These are phyloP conservation scores for Catalaphyllia jardinei DNA, from an alignment of 64 coral and sea anemone species.

Conservation along the genomic window DNA sequence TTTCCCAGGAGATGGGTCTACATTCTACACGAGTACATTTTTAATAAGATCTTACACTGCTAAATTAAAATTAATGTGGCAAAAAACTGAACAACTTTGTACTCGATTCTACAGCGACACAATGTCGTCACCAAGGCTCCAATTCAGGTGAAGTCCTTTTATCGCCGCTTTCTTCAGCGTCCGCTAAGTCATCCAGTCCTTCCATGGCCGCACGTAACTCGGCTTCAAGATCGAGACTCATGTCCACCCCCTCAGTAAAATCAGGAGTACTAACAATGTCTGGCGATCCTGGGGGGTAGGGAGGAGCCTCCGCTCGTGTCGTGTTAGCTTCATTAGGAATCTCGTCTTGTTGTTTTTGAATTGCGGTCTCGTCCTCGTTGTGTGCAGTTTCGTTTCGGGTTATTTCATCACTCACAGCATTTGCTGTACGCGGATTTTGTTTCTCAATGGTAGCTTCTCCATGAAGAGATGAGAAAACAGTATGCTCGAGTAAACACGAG, in stretches of 20 bases:
- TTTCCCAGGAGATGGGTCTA: background rate
- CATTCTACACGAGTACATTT: background rate
- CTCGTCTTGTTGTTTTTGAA: slow-evolving; percentile 1
- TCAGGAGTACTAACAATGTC: slow-evolving; percentile 61
- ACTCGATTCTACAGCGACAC: background rate
- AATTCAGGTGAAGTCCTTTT: slow-evolving; percentile 18
- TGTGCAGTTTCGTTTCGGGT: background rate
- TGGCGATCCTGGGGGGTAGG: slow-evolving; percentile 69
- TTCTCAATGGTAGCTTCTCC: background rate
- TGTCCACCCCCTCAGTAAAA: slow-evolving; percentile 80
- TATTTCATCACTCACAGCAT: background rate
- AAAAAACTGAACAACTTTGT: too few species aligned
- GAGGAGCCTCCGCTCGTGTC: background rate
- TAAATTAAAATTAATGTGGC: background rate
- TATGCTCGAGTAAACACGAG: background rate
- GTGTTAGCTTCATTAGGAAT: background rate
- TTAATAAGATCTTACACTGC: background rate
- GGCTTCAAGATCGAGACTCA: slow-evolving; percentile 68
- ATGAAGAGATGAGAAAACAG: background rate
- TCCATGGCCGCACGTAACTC: slow-evolving; percentile 77
- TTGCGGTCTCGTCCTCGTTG: background rate
- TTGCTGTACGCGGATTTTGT: background rate
- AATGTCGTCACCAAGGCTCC: background rate
- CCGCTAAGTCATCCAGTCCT: slow-evolving; percentile 66
- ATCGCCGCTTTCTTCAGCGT: slow-evolving; percentile 25